Evolutionary conservation across 2,113 vertebrate genomes (phyloP).

Genomic region (Boleophthalmus pectinirostris): DNA sequence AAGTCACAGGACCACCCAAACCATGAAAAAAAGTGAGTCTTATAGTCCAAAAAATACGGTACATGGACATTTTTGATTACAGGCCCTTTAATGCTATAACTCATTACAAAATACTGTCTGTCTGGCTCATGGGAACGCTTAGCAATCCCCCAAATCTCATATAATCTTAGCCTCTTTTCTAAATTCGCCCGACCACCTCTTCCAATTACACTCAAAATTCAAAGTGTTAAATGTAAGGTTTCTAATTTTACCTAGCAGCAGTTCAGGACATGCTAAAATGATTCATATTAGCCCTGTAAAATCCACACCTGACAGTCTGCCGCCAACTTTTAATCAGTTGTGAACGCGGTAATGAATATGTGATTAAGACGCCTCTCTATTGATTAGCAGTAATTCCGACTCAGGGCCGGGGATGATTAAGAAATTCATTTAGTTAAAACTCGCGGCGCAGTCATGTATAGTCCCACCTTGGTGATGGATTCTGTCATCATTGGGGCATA

Average conservation of each 20-base stretch:
- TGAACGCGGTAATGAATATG: conserved; percentile 42
- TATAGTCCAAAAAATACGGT: too few relatives aligned
- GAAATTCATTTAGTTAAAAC: conserved; percentile 39
- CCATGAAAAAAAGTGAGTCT: too few relatives aligned
- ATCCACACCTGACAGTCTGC: conserved; percentile 30
- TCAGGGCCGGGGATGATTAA: conserved; percentile 29
- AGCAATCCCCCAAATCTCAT: neutral
- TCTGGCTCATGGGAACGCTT: neutral
- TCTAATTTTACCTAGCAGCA: conserved; percentile 43
- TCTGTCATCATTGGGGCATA: neutral
- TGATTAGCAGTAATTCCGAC: conserved; percentile 39
- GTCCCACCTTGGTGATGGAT: conserved; percentile 1
- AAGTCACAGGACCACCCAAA: too few relatives aligned
- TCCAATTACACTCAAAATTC: conserved; percentile 45
- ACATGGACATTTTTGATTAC: neutral
- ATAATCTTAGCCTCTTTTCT: neutral
- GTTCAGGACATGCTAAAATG: conserved; percentile 27
- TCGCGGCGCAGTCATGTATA: neutral
- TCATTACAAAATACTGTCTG: neutral
- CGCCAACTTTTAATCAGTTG: conserved; percentile 48
- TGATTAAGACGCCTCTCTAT: conserved; percentile 36
- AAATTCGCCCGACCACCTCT: neutral
- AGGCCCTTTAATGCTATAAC: neutral
- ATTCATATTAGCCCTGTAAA: conserved; percentile 20
- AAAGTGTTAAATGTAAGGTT: conserved; percentile 32